phyloP scores from a whole-genome alignment of 2,888 invertebrate genomes.

The Acanthoscelides obtectus region DNA sequence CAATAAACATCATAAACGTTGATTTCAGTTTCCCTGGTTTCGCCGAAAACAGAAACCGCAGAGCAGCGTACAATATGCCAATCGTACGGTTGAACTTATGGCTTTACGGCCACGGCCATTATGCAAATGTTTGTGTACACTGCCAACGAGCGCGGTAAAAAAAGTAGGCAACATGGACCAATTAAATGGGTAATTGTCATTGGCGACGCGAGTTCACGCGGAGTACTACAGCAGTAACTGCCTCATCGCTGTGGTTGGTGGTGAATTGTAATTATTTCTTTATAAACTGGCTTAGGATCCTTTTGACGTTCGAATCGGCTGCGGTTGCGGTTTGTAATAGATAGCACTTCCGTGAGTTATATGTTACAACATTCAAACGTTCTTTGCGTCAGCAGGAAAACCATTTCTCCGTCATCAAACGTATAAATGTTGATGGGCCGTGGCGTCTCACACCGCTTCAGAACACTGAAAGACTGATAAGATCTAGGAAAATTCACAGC shows the following conservation, averaged over 20 bases:
- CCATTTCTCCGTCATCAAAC: no score
- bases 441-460: no score
- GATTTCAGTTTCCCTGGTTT: background rate
- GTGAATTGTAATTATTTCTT: background rate
- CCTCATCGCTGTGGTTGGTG: background rate
- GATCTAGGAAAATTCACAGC: no score
- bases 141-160: background rate
- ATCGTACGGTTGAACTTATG: background rate
- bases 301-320: no score
- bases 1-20: background rate
- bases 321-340: no score
- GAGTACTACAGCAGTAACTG: background rate
- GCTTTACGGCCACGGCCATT: background rate
- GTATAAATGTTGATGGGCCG: no score
- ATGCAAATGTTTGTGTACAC: background rate
- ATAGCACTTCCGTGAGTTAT: no score
- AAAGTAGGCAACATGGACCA: background rate
- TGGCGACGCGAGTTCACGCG: background rate
- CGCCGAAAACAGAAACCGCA: background rate
- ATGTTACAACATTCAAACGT: no score
- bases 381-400: no score
- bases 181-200: background rate
- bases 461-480: no score
- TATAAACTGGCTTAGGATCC: background rate
- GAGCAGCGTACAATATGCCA: background rate